Percentiles rank a stretch among this genome's conserved stretches.
These are phyloP conservation scores for Probaryconus sp. DNA, from an alignment of 1,140 invertebrate genomes.

Conservation along the genomic window DNA sequence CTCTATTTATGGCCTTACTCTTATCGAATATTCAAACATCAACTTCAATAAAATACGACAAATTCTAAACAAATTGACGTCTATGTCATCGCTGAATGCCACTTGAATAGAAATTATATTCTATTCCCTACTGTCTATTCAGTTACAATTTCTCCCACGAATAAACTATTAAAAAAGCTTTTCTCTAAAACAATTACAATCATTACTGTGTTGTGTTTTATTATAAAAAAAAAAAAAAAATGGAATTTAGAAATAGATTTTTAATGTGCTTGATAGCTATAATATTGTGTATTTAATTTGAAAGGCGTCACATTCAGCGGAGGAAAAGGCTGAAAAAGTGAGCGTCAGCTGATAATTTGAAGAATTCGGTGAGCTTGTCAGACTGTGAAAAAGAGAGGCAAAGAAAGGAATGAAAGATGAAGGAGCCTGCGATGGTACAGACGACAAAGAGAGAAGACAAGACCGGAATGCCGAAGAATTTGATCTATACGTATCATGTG, in stretches of 20 bases:
- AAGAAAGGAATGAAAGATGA: constrained; percentile 45
- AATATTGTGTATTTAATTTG: constrained; percentile 52
- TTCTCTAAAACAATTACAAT: too few species aligned
- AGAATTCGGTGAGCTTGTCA: constrained; percentile 54
- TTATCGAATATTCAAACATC: constrained; percentile 17
- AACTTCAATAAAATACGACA: not conserved
- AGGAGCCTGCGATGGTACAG: constrained; percentile 22
- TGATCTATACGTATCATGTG: constrained; percentile 15
- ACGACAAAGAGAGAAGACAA: constrained; percentile 51
- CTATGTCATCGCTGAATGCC: too few species aligned
- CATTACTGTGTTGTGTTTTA: too few species aligned
- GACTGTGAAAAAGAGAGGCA: constrained; percentile 41
- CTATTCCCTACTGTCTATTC: too few species aligned
- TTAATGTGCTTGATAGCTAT: too few species aligned
- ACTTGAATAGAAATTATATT: too few species aligned
- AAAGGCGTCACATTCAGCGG: constrained; percentile 14
- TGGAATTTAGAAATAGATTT: too few species aligned
- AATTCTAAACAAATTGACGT: too few species aligned
- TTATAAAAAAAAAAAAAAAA: too few species aligned
- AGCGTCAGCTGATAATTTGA: constrained; percentile 57
- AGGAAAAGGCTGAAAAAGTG: constrained; percentile 38
- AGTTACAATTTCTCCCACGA: too few species aligned
- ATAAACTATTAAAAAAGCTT: too few species aligned
- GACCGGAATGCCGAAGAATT: constrained; percentile 37
- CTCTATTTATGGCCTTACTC: constrained; percentile 28